Conservation (phyloP, 2,797 vertebrate genomes). For the Miichthys miiuy region DNA sequence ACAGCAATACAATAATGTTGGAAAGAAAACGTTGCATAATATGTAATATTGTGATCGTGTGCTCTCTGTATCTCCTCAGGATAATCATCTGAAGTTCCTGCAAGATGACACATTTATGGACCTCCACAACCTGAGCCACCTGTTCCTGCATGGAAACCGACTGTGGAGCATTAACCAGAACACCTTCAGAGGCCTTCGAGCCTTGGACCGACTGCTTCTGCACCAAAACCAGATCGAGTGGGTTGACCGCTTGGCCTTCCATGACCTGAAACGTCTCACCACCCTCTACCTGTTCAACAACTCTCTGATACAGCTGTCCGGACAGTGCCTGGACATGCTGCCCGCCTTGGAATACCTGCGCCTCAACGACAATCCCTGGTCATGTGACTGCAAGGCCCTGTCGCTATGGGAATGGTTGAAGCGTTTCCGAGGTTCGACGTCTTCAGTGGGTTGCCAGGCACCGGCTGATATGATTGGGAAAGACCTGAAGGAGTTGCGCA, state of each 20-base stretch:
- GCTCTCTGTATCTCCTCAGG: conserved; percentile 74
- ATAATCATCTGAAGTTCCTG: conserved; percentile 96
- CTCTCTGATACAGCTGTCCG: conserved; percentile 92
- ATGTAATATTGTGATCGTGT: conserved; percentile 13
- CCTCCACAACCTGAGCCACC: conserved; percentile 97
- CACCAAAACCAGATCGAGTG: conserved; percentile 97
- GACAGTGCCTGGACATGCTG: conserved; percentile 92
- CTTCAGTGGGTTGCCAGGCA: conserved; percentile 88
- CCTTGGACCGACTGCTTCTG: conserved; percentile 94
- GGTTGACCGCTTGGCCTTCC: conserved; percentile 94
- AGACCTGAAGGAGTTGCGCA: conserved; percentile 92
- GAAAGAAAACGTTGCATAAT: background rate
- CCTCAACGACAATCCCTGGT: conserved; percentile 97
- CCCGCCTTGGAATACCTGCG: conserved; percentile 95
- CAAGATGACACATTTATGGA: conserved; percentile 97
- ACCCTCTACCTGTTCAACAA: conserved; percentile 98
- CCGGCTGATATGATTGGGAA: conserved; percentile 87
- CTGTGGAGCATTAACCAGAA: conserved; percentile 96
- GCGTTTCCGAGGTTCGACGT: conserved; percentile 94
- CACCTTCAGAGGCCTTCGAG: conserved; percentile 94
- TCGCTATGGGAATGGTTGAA: conserved; percentile 98
- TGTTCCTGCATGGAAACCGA: conserved; percentile 98
- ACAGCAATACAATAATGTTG: background rate
- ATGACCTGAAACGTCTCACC: conserved; percentile 94
- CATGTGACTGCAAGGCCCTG: conserved; percentile 93